phyloP scores from a whole-genome alignment of 2,888 invertebrate genomes.

The Thecocarcelia acutangulata region DNA sequence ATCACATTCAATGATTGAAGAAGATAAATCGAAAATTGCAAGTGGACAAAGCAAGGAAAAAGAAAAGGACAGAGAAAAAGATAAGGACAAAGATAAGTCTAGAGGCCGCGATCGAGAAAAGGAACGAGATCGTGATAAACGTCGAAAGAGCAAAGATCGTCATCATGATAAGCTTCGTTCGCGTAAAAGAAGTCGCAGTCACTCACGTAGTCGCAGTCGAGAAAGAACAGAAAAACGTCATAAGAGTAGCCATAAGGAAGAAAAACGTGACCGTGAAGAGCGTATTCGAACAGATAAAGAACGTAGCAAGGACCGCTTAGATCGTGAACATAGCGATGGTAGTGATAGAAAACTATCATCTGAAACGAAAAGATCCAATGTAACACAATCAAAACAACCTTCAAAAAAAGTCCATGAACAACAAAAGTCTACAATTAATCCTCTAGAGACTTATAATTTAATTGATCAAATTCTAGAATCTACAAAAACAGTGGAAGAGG shows the following conservation, averaged over 20 bases:
- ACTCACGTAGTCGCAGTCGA: conserved; percentile 77
- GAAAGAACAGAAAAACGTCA: conserved; percentile 76
- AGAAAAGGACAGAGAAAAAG: conserved; percentile 68
- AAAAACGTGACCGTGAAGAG: conserved; percentile 73
- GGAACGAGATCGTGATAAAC: conserved; percentile 72
- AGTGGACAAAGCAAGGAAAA: conserved; percentile 54
- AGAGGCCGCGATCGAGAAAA: conserved; percentile 69
- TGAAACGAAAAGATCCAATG: conserved; percentile 46
- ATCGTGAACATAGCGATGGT: conserved; percentile 60
- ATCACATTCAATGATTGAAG: conserved; percentile 26
- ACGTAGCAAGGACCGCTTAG: conserved; percentile 62
- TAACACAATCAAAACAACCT: conserved; percentile 39
- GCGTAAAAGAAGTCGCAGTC: conserved; percentile 76
- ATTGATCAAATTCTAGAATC: conserved; percentile 81
- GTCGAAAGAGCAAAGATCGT: conserved; percentile 77
- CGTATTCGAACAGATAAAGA: conserved; percentile 71
- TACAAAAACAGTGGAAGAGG: conserved; percentile 79
- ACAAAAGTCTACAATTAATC: conserved; percentile 50
- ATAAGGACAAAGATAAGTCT: conserved; percentile 72
- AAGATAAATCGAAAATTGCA: conserved; percentile 60
- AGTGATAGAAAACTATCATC: conserved; percentile 64
- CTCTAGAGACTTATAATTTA: conserved; percentile 75
- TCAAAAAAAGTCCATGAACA: conserved; percentile 39
- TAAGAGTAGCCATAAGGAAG: conserved; percentile 73
- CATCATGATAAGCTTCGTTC: conserved; percentile 74